phyloP scores from a whole-genome alignment of 2,888 invertebrate species.

The Sinodicranocentrus sp. region DNA sequence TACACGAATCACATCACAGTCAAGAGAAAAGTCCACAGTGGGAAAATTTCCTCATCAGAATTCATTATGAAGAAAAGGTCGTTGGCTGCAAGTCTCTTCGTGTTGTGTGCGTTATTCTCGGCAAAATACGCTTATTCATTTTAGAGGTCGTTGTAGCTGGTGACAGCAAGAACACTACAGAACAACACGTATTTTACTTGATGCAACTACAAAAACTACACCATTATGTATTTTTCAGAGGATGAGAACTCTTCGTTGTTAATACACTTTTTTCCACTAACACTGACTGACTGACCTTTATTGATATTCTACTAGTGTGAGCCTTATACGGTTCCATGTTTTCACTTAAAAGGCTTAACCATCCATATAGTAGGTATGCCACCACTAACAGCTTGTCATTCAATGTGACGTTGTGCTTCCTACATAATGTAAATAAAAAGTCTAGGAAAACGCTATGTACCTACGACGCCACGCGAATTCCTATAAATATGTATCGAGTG shows the following conservation, averaged over 20 bases:
- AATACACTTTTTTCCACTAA: constrained; percentile 1
- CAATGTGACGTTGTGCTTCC: background rate
- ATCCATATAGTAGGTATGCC: background rate
- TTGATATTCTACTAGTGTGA: constrained; percentile 32
- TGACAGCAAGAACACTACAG: background rate
- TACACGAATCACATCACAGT: too few species aligned
- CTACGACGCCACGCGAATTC: constrained; percentile 19
- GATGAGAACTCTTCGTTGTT: background rate
- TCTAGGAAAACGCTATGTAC: too few species aligned
- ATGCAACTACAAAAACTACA: too few species aligned
- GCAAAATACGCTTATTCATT: background rate
- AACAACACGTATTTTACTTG: too few species aligned
- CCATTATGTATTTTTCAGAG: too few species aligned
- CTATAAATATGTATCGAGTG: constrained; percentile 59
- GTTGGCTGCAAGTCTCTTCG: background rate
- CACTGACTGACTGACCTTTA: constrained; percentile 24
- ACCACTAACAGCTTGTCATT: background rate
- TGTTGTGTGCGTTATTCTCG: background rate
- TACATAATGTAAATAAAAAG: constrained; percentile 33
- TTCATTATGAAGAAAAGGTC: constrained; percentile 39
- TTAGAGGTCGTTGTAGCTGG: background rate
- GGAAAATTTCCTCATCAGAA: constrained; percentile 46
- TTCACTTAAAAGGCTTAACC: constrained; percentile 8
- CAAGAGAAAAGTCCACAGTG: constrained; percentile 38
- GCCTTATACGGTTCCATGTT: background rate